These are phyloP conservation scores for Gerris buenoi DNA, from an alignment of 1,140 invertebrate species.

Conservation along the genomic window DNA sequence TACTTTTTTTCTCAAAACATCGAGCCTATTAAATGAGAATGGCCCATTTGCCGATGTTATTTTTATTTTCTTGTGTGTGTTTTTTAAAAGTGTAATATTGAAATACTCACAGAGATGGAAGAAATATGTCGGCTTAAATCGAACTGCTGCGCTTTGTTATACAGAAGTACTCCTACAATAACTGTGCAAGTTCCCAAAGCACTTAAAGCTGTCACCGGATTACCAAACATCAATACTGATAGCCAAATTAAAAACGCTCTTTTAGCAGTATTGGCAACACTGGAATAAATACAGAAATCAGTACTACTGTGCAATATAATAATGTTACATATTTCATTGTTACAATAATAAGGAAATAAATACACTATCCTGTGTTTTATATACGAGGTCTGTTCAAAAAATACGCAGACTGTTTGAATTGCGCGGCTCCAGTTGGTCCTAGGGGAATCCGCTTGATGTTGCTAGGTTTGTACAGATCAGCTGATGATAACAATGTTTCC, in stretches of 20 bases:
- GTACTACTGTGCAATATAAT: no score
- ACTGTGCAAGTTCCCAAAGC: constrained; percentile 59
- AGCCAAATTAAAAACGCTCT: constrained; percentile 70
- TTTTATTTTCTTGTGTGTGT: neutral
- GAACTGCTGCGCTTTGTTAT: constrained; percentile 53
- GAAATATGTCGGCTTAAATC: constrained; percentile 22
- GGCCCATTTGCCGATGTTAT: neutral
- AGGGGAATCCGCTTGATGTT: no score
- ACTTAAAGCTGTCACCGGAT: constrained; percentile 59
- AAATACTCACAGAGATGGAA: neutral
- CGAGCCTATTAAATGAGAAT: neutral
- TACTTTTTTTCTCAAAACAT: neutral
- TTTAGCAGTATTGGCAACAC: constrained; percentile 75
- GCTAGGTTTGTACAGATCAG: no score
- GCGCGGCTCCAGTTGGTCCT: no score
- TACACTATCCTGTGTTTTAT: no score
- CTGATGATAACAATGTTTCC: no score
- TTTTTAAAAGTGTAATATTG: neutral
- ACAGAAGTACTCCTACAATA: constrained; percentile 59
- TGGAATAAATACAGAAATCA: no score
- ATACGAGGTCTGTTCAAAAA: no score
- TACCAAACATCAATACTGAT: constrained; percentile 64
- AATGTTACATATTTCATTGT: no score
- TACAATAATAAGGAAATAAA: no score
- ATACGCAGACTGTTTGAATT: no score